Conservation (phyloP, 1,140 invertebrate genomes). For the Drosophila sp. region DNA sequence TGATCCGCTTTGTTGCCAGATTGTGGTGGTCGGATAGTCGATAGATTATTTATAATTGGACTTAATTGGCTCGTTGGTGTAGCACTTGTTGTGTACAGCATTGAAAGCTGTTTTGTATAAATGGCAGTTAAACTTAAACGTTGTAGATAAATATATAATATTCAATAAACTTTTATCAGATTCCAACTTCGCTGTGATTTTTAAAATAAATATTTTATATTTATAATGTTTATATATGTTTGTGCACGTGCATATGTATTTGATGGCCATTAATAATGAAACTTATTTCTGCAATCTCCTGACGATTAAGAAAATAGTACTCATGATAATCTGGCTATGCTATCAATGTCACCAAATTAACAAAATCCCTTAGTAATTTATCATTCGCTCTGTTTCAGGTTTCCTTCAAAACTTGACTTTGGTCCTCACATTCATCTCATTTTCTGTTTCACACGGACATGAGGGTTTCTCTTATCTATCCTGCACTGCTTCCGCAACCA, state of each 20-base stretch:
- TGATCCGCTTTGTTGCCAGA: too few relatives aligned
- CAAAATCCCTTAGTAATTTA: slow-evolving; percentile 78
- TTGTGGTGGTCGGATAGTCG: not conserved
- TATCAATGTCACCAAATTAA: slow-evolving; percentile 83
- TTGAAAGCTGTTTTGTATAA: not conserved
- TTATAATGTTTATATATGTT: not conserved
- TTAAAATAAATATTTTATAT: not conserved
- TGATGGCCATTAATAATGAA: not conserved
- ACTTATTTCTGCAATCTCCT: not conserved
- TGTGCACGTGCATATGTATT: too few relatives aligned
- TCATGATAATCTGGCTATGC: slow-evolving; percentile 66
- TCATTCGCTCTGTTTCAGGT: slow-evolving; percentile 66
- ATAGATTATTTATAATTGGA: slow-evolving; percentile 7
- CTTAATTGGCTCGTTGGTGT: slow-evolving; percentile 6
- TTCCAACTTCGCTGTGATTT: too few relatives aligned
- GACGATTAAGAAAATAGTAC: slow-evolving; percentile 24
- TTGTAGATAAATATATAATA: not conserved
- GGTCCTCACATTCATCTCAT: not conserved
- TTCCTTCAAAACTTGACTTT: slow-evolving; percentile 44
- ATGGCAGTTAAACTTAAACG: not conserved
- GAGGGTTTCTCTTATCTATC: too few relatives aligned
- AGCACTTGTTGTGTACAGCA: not conserved
- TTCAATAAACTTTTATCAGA: too few relatives aligned
- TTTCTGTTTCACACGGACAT: not conserved
- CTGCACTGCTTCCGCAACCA: slow-evolving; percentile 9